Base-by-base conservation (phyloP, 2,113 vertebrate genomes). In the Turdus rufiventris region DNA sequence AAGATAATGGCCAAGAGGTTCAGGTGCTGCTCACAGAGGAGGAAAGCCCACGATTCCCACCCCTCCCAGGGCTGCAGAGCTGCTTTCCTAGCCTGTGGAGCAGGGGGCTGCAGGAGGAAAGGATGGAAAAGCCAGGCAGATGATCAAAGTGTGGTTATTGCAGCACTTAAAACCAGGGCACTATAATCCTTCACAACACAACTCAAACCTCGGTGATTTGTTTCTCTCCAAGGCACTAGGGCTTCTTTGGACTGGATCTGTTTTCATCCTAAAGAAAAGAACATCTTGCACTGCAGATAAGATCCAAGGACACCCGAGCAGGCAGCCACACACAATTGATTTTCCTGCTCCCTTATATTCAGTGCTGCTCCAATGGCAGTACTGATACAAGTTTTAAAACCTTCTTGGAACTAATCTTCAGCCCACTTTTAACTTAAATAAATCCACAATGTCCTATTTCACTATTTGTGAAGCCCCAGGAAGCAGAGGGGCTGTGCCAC, bases 231-330 rank as follows among this genome's bases (percentile, higher is more conserved):
- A 62, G 63, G 87, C n/a, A 40, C 67, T 31, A 31, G 63, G 26
- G 62, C 42, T 88, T 60, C 91, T 73, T 18, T 66, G 58, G 70
- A 18, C 75, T 68, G 23, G 66, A 60, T 57, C 71, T 91, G 19
- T 95, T 96, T 86, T 90, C 79, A 61, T 77, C 45, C 68, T 66
- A 42, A 86, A 94, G 82, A 76, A 90, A 83, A 47, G 70, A 66
- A 71, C 60, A 63, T 66, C 63, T 68, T 60, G 61, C 86, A 48
- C 31, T 74, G 78, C 67, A 93, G 94, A 75, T 94, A 93, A 90
- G 91, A 96, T 94, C 91, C 94, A 96, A 95, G 83, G 79, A 74
- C 93, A 74, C 60, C 19, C 13, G 47, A 86, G 89, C 82, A 88
- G 93, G 78, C 78, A 95, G 85, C 81, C 85, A 71, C 2, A 53